Conservation (phyloP, 2,113 vertebrate genomes). For the Neolamprologus kungweensis region DNA sequence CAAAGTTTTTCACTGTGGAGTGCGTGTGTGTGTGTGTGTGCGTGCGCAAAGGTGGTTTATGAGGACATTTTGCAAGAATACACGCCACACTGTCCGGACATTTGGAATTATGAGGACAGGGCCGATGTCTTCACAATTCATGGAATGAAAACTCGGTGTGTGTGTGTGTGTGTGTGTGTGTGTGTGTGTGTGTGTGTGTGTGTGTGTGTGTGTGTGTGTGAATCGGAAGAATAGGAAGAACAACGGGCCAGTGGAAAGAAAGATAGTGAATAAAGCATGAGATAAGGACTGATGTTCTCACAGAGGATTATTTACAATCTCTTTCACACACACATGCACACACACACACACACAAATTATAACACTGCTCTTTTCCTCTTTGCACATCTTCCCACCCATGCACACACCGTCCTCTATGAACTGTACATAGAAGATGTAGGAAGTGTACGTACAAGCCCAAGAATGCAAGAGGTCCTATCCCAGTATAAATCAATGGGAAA, state of each 20-base stretch:
- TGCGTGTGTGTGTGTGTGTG: fast-evolving
- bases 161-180: background rate
- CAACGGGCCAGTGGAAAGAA: background rate
- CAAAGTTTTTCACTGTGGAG: background rate
- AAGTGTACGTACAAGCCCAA: constrained; percentile 20
- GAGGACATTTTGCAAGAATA: too few relatives aligned
- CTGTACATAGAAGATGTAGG: constrained; percentile 3
- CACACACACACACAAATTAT: background rate
- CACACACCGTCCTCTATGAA: background rate
- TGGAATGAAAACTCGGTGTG: background rate
- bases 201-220: background rate
- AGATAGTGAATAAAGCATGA: background rate
- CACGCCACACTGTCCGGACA: too few relatives aligned
- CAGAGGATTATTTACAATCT: background rate
- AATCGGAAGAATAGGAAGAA: background rate
- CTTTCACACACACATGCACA: background rate
- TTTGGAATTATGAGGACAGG: too few relatives aligned
- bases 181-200: background rate
- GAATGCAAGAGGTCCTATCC: constrained; percentile 10
- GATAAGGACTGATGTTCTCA: constrained; percentile 12
- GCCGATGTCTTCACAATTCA: too few relatives aligned
- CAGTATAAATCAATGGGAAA: background rate
- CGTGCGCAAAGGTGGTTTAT: too few relatives aligned
- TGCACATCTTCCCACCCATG: background rate
- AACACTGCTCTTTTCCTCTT: background rate